phyloP scores from a whole-genome alignment of 2,797 vertebrate species.

The Margarornis squamiger region DNA sequence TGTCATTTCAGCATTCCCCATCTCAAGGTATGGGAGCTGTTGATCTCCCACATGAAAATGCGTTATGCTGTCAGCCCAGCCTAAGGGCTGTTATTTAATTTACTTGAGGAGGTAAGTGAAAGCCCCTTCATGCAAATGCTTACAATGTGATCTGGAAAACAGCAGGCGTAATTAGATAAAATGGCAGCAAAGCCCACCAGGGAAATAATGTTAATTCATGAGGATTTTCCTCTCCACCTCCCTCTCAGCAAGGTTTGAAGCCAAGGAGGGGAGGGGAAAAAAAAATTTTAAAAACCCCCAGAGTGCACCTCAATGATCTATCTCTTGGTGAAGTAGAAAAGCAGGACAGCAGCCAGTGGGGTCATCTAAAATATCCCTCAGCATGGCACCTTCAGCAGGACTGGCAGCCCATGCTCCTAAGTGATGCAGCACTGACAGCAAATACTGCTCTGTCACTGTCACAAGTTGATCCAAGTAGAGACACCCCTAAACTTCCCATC shows the following conservation, averaged over 20 bases:
- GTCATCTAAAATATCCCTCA: background rate
- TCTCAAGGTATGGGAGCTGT: constrained; percentile 62
- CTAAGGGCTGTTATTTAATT: constrained; percentile 71
- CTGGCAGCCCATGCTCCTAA: background rate
- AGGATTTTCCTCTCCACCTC: constrained; percentile 56
- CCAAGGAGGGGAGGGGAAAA: background rate
- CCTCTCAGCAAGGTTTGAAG: constrained; percentile 43
- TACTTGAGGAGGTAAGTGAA: constrained; percentile 71
- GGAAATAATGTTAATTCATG: constrained; percentile 62
- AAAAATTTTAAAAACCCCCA: background rate
- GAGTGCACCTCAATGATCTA: background rate
- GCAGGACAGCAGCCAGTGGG: background rate
- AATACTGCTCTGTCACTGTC: background rate
- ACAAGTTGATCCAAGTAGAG: background rate
- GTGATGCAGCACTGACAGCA: background rate
- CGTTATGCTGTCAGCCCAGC: constrained; percentile 63
- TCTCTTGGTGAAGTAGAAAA: background rate
- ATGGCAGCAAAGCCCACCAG: constrained; percentile 66
- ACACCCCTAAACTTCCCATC: background rate
- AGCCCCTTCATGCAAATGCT: constrained; percentile 69
- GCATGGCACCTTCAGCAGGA: background rate
- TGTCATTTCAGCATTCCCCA: constrained; percentile 16
- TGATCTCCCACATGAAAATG: constrained; percentile 65
- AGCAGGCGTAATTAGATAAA: constrained; percentile 70
- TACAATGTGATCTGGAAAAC: constrained; percentile 69